Percentiles rank a stretch among this genome's conserved stretches.
These are phyloP conservation scores for Glaucopsyche alexis DNA, from an alignment of 2,888 invertebrate species.

Conservation along the genomic window DNA sequence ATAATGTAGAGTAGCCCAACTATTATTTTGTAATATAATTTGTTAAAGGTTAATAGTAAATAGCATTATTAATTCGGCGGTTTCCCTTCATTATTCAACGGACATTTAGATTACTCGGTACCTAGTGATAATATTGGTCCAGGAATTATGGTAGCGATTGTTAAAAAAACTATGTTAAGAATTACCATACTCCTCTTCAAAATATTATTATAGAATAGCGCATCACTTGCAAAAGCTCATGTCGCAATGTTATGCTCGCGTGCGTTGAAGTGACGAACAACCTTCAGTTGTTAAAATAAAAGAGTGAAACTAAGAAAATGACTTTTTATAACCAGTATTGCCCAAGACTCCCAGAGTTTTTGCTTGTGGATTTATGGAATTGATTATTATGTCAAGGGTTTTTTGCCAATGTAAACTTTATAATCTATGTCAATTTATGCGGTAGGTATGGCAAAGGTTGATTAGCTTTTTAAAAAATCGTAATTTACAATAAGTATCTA, in stretches of 20 bases:
- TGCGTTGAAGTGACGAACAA: slow-evolving; percentile 20
- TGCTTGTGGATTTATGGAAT: slow-evolving; percentile 13
- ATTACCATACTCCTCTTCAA: not conserved
- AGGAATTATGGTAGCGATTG: not conserved
- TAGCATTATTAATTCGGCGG: not conserved
- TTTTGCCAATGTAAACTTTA: not conserved
- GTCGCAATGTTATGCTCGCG: slow-evolving; percentile 29
- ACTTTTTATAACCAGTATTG: slow-evolving; percentile 25
- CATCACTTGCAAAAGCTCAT: slow-evolving; percentile 23
- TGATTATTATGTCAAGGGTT: slow-evolving; percentile 13
- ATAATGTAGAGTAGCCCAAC: not conserved
- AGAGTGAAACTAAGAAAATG: slow-evolving; percentile 25
- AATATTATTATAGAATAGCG: not conserved
- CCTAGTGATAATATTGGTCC: not conserved
- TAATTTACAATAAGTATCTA: too few relatives aligned
- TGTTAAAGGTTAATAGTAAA: not conserved
- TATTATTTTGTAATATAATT: not conserved
- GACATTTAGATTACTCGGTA: not conserved
- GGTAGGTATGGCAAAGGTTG: not conserved
- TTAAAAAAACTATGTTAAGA: too few relatives aligned
- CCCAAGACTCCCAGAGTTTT: not conserved
- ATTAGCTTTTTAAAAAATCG: too few relatives aligned
- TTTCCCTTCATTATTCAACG: not conserved
- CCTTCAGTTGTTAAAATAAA: slow-evolving; percentile 21
- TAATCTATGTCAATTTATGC: not conserved